phyloP scores from a whole-genome alignment of 2,113 vertebrate genomes.

The Xiphorhynchus elegans region DNA sequence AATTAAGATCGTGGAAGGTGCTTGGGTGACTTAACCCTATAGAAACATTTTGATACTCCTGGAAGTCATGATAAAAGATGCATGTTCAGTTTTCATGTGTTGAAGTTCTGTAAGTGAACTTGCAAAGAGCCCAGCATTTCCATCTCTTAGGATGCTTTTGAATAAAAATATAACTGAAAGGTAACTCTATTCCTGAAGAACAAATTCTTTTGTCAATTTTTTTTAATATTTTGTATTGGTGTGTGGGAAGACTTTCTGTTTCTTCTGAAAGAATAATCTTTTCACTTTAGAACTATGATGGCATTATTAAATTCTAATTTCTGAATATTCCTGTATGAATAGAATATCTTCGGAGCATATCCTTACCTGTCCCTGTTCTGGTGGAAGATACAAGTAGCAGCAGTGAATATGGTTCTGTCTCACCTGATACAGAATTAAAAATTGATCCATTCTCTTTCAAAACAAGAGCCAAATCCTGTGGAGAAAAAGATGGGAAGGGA shows the following conservation, averaged over 20 bases:
- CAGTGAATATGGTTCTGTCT: slow-evolving; percentile 97
- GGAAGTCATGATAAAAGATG: background rate
- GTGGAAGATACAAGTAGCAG: slow-evolving; percentile 97
- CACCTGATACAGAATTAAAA: slow-evolving; percentile 94
- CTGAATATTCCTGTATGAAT: background rate
- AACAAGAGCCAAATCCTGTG: slow-evolving; percentile 90
- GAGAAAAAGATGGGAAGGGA: slow-evolving; percentile 90
- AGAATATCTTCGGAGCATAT: slow-evolving; percentile 97
- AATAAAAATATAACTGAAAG: background rate
- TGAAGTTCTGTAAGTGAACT: background rate
- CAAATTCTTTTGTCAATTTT: background rate
- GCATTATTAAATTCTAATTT: background rate
- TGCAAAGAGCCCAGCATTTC: background rate
- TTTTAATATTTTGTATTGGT: background rate
- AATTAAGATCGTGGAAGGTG: background rate
- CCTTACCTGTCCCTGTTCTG: slow-evolving; percentile 93
- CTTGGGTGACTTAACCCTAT: background rate
- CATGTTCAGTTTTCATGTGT: accelerated
- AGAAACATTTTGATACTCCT: background rate
- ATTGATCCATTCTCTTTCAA: slow-evolving; percentile 94
- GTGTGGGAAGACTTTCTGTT: background rate
- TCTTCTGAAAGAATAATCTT: background rate
- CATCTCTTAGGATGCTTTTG: background rate
- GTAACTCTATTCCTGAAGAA: background rate
- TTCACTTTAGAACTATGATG: background rate